Evolutionary conservation across 1,140 invertebrate species (phyloP).

Genomic region (Bursaphelenchus mucronatus): DNA sequence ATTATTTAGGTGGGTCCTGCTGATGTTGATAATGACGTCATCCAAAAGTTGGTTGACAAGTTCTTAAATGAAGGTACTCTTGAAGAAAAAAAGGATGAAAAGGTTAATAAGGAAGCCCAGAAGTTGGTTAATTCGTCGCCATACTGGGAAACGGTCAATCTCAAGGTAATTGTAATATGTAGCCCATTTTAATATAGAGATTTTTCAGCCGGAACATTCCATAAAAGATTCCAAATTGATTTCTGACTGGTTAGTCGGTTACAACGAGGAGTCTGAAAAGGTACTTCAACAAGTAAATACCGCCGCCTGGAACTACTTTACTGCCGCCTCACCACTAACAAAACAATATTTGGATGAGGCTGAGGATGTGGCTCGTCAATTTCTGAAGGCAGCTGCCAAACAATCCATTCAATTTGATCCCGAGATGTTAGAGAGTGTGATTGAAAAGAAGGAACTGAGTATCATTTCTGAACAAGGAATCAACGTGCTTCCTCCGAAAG

Average conservation of each 20-base stretch:
- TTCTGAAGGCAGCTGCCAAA: conserved; percentile 30
- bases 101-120: conserved; percentile 46
- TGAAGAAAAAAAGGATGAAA: conserved; percentile 33
- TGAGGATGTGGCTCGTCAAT: conserved; percentile 44
- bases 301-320: conserved; percentile 51
- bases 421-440: conserved; percentile 3
- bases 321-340: conserved; percentile 44
- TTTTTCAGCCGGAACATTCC: conserved; percentile 37
- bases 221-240: conserved; percentile 28
- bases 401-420: conserved; percentile 40
- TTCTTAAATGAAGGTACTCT: conserved; percentile 49
- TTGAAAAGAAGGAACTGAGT: conserved; percentile 25
- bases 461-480: conserved; percentile 42
- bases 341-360: conserved; percentile 44
- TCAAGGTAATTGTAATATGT: conserved; percentile 28
- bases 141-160: conserved; percentile 39
- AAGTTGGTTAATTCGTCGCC: conserved; percentile 41
- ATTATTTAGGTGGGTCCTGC: conserved; percentile 35
- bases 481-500: conserved; percentile 28
- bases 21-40: conserved; percentile 49
- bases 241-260: conserved; percentile 38
- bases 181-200: conserved; percentile 3
- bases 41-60: conserved; percentile 45
- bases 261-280: conserved; percentile 34
- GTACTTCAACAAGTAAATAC: conserved; percentile 43